A percentile compares a stretch with the other conserved stretches of the same genome.
Evolutionary conservation across 2,888 invertebrate species (phyloP).

Genomic region (Ommatoiulus sabulosus): DNA sequence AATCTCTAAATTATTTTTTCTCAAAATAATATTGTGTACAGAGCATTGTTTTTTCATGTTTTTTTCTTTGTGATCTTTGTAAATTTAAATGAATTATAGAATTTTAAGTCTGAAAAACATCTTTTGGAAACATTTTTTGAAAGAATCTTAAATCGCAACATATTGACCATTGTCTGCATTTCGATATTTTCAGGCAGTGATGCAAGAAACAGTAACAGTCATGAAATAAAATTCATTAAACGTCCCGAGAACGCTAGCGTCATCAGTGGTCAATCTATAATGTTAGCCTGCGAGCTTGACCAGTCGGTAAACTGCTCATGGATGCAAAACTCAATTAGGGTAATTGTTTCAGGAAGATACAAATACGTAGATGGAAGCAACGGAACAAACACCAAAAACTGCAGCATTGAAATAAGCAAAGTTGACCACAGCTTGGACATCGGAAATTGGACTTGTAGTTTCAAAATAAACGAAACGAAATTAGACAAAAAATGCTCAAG

Average conservation of each 20-base stretch:
- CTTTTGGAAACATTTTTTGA: too few relatives aligned
- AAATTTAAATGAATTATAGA: too few relatives aligned
- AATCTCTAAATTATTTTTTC: too few relatives aligned
- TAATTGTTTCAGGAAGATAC: background rate
- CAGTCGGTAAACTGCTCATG: background rate
- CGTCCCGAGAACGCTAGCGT: background rate
- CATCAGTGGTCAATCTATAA: background rate
- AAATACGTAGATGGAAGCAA: background rate
- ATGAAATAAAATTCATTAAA: background rate
- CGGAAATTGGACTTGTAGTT: background rate
- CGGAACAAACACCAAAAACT: background rate
- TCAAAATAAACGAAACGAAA: background rate
- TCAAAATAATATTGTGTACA: too few relatives aligned
- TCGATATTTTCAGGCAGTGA: background rate
- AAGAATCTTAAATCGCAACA: too few relatives aligned
- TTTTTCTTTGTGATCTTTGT: too few relatives aligned
- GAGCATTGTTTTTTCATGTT: too few relatives aligned
- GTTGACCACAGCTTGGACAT: background rate
- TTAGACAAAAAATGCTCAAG: background rate
- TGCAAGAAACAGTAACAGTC: background rate
- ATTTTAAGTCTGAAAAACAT: too few relatives aligned
- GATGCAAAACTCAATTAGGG: background rate
- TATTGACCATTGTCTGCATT: too few relatives aligned
- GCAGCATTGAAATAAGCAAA: background rate
- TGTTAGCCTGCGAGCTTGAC: background rate